Evolutionary conservation across 2,888 invertebrate species (phyloP), one percentile per base, ranked within the genome.

Genomic region (Drosophila fungiperda): DNA sequence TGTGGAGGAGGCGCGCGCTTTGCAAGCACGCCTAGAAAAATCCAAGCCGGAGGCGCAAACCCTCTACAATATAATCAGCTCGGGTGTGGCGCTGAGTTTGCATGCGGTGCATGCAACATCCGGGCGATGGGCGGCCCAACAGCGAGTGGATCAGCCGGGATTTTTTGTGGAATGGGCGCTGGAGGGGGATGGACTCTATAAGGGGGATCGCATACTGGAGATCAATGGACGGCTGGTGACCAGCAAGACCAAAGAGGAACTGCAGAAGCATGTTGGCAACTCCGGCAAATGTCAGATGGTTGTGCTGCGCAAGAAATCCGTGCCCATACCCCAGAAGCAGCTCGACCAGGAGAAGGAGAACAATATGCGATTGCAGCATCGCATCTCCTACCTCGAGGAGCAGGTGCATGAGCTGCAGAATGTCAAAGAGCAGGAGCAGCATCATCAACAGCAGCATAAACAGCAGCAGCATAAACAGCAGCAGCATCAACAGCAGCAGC

Each of bases 321-420:
- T 89, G 20, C 83, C 90, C 5, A 92, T 92, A 63, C 93, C 92
- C 1, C 93, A 93, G 50, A 93, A 93, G 68, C 93, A 93, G 64
- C 74, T 93, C 1, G 87, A 92, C 40, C 92, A 92, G 72, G 92
- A 94, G 26, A 95, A 96, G 86, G 94, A 96, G 29, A 97, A 97
- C 93, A 97, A 97, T 93, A 95, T 97, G 72, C 94, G 97, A 59
- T 94, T 98, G 70, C 97, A 97, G 17, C 98, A 98, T 93, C 94
- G 98, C 80, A 98, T 98, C 88, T 97, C 97, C 2, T 98, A 98
- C 93, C 94, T 98, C 68, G 98, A 98, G 92, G 97, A 98, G 91
- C 97, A 97, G 93, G 97, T 97, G 78, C 94, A 94, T 0, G 95
- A 95, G 82, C 92, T 96, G 15, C 94, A 95, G 62, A 92, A 78